Base-by-base conservation (phyloP, 2,113 vertebrate genomes). In the Phrynosoma platyrhinos region DNA sequence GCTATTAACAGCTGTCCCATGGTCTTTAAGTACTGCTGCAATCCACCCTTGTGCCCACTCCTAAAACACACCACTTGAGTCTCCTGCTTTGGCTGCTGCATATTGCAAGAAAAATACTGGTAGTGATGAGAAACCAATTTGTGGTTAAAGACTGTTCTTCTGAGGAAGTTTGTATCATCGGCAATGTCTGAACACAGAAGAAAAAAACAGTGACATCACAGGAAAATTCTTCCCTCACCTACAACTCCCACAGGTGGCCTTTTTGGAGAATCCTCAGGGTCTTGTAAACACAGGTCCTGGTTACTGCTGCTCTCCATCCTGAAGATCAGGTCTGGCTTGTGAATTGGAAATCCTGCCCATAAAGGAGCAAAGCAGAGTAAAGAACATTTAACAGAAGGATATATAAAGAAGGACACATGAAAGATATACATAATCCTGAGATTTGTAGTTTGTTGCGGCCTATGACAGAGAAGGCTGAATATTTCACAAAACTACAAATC, bases 311-410 rank as follows among this genome's bases (percentile, higher is more conserved):
- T 69, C 14, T 83, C 81, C 81, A 83, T 78, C 18, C 68, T 77
- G 16, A 75, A 77, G 62, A 83, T 58, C n/a, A 69, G 9, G 10
- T 88, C 80, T 52, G 87, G 74, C 23, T 83, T 78, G n/a, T 23
- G 23, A 47, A 68, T 12, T 47, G 87, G 87, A 30, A 88, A 88
- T 69, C 87, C 87, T 88, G 32, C 21, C 74, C 32, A 20, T 36
- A 47, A n/a, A 18, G 42, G 32, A 36, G 23, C 30, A 20, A 14
- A 23, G 30, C 36, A 12, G 21, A 21, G 3, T 10, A 52, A 52
- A 88, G 9, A 23, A 30, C 3, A 71, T 21, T 30, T 36, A 30
- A 27, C 9, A 68, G 40, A 79, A 14, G 25, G 1, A 23, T 32
- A 16, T 32, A 52, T 74, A 7, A 53, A 32, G 1, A 58, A 79